Conservation (phyloP, 1,140 invertebrate species). For the Scaptomyza pallida region DNA sequence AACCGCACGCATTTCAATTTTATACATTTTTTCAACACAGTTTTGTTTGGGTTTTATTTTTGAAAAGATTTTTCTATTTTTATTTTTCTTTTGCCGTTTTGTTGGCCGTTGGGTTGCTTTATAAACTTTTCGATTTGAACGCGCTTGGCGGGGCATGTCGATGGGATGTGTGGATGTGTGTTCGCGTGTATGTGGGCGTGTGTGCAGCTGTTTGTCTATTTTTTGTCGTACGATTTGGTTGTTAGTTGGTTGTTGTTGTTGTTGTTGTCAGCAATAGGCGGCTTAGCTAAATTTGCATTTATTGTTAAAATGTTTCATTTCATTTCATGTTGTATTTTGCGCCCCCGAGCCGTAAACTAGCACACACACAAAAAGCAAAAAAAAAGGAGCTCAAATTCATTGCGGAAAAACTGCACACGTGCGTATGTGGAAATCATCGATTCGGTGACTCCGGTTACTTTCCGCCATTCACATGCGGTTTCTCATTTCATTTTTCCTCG, state of each 20-base stretch:
- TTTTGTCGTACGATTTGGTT: slow-evolving; percentile 39
- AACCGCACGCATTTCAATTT: slow-evolving; percentile 7
- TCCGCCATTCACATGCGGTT: slow-evolving; percentile 31
- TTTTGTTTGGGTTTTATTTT: slow-evolving; percentile 43
- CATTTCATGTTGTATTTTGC: slow-evolving; percentile 74
- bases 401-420: slow-evolving; percentile 60
- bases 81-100: slow-evolving; percentile 15
- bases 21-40: slow-evolving; percentile 23
- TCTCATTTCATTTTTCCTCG: slow-evolving; percentile 15
- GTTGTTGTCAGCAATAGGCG: slow-evolving; percentile 64
- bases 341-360: slow-evolving; percentile 18
- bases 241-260: slow-evolving; percentile 44
- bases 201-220: slow-evolving; percentile 57
- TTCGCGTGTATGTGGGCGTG: slow-evolving; percentile 9
- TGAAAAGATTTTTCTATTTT: slow-evolving; percentile 32
- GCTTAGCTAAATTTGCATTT: slow-evolving; percentile 81
- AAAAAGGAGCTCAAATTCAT: slow-evolving; percentile 47
- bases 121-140: slow-evolving; percentile 68
- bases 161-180: not conserved
- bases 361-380: too few relatives aligned
- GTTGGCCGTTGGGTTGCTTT: slow-evolving; percentile 54
- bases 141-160: too few relatives aligned
- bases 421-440: slow-evolving; percentile 40
- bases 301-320: slow-evolving; percentile 82
- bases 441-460: slow-evolving; percentile 16